Evolutionary conservation across 2,888 invertebrate species (phyloP).

Genomic region (Perizoma flavofasciatum): DNA sequence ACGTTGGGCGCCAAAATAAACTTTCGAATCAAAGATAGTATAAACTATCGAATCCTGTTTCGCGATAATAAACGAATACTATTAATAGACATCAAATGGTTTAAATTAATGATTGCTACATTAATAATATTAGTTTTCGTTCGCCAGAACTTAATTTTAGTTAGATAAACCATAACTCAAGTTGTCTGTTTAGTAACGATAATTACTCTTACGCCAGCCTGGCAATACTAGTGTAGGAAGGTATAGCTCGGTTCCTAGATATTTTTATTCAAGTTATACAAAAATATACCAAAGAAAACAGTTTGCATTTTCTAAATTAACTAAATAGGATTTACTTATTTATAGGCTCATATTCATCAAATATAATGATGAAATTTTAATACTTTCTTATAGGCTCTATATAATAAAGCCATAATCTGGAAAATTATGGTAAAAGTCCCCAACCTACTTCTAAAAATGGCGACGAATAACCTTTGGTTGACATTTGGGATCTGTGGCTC

Average conservation of each 20-base stretch:
- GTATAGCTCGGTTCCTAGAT: too few relatives aligned
- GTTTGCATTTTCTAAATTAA: too few relatives aligned
- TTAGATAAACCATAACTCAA: not conserved
- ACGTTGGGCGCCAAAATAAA: conserved; percentile 18
- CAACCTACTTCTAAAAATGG: conserved; percentile 18
- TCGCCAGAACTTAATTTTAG: not conserved
- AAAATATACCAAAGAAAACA: too few relatives aligned
- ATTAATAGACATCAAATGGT: conserved; percentile 6
- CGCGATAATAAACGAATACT: conserved; percentile 10
- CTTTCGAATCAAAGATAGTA: conserved; percentile 7
- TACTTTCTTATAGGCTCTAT: not conserved
- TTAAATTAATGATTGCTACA: not conserved
- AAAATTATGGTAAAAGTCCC: conserved; percentile 18
- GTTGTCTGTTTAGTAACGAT: too few relatives aligned
- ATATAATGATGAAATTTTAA: too few relatives aligned
- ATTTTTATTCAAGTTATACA: too few relatives aligned
- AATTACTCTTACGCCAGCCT: too few relatives aligned
- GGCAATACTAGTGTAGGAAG: too few relatives aligned
- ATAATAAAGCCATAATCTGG: conserved; percentile 10
- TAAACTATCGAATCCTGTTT: conserved; percentile 15
- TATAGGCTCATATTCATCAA: not conserved
- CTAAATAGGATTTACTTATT: not conserved
- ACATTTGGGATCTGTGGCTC: conserved; percentile 10
- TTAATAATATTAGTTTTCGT: not conserved
- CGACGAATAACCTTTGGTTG: conserved; percentile 17